phyloP scores from a whole-genome alignment of 2,113 vertebrate genomes.

The Rissa tridactyla region DNA sequence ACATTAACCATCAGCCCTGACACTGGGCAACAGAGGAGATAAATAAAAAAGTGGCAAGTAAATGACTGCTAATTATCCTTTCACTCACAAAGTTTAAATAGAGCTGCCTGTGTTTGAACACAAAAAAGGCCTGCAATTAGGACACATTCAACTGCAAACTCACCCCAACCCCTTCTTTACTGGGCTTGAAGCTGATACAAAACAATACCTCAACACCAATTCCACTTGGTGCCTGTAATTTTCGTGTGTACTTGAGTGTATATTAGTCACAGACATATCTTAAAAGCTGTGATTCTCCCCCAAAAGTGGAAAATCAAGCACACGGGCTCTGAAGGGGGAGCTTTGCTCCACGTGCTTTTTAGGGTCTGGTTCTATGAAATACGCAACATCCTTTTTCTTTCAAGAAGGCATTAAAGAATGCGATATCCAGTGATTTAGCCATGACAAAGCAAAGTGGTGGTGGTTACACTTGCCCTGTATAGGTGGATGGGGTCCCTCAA shows the following conservation, averaged over 20 bases:
- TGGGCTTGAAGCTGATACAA: neutral
- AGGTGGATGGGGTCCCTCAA: neutral
- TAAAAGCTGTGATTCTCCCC: neutral
- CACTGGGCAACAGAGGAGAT: neutral
- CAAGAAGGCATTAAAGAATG: neutral
- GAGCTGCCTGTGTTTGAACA: conserved; percentile 16
- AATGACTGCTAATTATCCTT: conserved; percentile 11
- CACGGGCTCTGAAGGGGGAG: neutral
- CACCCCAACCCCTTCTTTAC: neutral
- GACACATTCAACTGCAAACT: neutral
- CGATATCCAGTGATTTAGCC: neutral
- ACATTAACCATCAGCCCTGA: neutral
- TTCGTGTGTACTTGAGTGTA: neutral
- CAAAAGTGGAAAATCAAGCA: neutral
- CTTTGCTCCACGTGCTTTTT: neutral
- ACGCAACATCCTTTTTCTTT: neutral
- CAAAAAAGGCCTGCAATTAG: conserved; percentile 1
- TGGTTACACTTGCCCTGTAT: neutral
- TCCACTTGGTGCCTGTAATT: neutral
- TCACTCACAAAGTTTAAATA: conserved; percentile 5
- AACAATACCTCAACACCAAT: neutral
- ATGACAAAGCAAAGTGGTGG: neutral
- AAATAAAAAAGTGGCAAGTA: neutral
- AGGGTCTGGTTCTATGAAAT: neutral
- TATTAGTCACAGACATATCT: neutral